Evolutionary conservation across 2,797 vertebrate genomes (phyloP).

Genomic region (Pseudochaenichthys georgianus): DNA sequence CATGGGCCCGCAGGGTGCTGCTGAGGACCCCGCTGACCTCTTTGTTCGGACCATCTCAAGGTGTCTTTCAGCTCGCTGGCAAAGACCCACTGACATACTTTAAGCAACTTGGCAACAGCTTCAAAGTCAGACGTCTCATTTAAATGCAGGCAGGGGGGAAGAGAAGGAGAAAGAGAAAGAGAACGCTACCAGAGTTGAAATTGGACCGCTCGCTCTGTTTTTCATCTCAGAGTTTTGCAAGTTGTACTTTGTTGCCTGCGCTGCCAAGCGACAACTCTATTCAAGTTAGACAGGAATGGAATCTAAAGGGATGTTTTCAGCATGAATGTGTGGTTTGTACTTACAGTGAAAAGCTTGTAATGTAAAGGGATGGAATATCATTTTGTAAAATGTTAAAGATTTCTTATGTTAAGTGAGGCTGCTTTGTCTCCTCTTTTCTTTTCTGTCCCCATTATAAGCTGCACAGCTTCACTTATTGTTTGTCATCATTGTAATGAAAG

Average conservation of each 20-base stretch:
- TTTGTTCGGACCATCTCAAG: conserved; percentile 76
- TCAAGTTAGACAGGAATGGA: conserved; percentile 4
- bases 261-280: conserved; percentile 22
- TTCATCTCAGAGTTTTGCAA: conserved; percentile 21
- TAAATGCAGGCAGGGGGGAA: conserved; percentile 70
- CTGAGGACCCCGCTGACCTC: conserved; percentile 65
- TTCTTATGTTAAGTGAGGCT: no score
- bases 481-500: not conserved
- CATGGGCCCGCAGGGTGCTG: conserved; percentile 50
- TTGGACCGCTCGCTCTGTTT: conserved; percentile 37
- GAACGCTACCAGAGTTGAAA: conserved; percentile 60
- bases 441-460: not conserved
- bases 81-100: conserved; percentile 79
- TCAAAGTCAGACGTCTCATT: conserved; percentile 77
- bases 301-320: not conserved
- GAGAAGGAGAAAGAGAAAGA: conserved; percentile 42
- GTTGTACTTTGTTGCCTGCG: conserved; percentile 33
- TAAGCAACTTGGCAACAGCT: conserved; percentile 77
- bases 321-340: not conserved
- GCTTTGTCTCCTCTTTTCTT: no score
- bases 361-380: not conserved
- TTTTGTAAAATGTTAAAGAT: not conserved
- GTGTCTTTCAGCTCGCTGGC: conserved; percentile 77
- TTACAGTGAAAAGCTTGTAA: not conserved
- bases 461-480: no score